phyloP scores from a whole-genome alignment of 1,140 invertebrate species.

The Drosophila kohkoa region DNA sequence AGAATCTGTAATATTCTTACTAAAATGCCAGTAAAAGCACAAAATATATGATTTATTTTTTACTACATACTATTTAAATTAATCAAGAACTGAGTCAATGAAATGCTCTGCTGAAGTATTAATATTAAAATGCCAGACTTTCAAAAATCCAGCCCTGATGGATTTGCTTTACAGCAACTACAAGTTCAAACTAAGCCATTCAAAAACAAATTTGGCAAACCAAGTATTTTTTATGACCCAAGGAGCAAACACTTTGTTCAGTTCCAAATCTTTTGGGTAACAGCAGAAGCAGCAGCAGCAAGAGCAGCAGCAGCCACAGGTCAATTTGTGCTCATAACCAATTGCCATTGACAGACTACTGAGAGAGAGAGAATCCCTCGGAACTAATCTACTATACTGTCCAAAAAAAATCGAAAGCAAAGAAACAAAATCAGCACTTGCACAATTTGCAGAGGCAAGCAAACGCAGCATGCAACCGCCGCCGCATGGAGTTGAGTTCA shows the following conservation, averaged over 20 bases:
- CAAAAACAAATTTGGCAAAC: constrained; percentile 11
- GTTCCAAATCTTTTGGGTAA: background rate
- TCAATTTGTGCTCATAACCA: constrained; percentile 43
- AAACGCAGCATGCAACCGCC: constrained; percentile 16
- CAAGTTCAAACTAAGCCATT: background rate
- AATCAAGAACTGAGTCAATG: too few relatives aligned
- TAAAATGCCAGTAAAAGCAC: too few relatives aligned
- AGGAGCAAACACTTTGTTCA: constrained; percentile 8
- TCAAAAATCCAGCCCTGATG: too few relatives aligned
- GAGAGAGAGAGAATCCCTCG: background rate
- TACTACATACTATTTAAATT: too few relatives aligned
- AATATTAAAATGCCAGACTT: too few relatives aligned
- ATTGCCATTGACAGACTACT: constrained; percentile 20
- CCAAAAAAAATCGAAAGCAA: background rate
- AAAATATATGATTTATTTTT: too few relatives aligned
- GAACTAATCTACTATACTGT: constrained; percentile 19
- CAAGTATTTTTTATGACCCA: background rate
- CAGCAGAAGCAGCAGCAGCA: background rate
- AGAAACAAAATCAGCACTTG: constrained; percentile 3
- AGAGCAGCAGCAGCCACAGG: constrained; percentile 16
- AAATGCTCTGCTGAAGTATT: too few relatives aligned
- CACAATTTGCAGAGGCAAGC: constrained; percentile 6
- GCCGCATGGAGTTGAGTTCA: background rate
- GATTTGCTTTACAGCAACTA: background rate
- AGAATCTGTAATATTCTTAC: too few relatives aligned